Evolutionary conservation across 2,797 vertebrate species (phyloP), one percentile per base, ranked within the genome.

Genomic region (Yasuhikotakia modesta): DNA sequence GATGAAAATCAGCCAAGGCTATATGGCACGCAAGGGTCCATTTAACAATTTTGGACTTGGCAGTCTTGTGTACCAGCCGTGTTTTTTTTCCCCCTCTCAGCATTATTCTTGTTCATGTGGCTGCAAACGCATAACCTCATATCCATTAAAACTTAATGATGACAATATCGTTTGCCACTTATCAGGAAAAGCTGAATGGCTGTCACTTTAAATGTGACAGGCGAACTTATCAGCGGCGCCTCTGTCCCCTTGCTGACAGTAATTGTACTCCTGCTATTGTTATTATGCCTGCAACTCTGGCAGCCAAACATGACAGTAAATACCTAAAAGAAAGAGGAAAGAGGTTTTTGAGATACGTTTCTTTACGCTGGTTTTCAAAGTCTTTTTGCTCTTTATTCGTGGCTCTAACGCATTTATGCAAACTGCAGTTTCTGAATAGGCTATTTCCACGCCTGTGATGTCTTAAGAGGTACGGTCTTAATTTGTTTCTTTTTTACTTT

Each of bases 81-180:
- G 35, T 46, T 67, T 35, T 50, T 58, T 64, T 48, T 27, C 27
- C n/a, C 5, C 30, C 48, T 60, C 74, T 76, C 74, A 76, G 64
- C 65, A 76, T 76, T 79, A 48, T 70, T 74, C 66, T 70, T 85
- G 35, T 74, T 73, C 35, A 76, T 48, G 22, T 67, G 76, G 52
- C 71, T 53, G 35, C 48, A 64, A 48, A 45, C 5, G 10, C 67
- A 72, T 22, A 48, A 63, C 60, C 72, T 76, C 43, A 64, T 76
- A 76, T 78, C 77, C 30, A 76, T 82, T 84, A 83, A 76, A 46
- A 76, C 57, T 43, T 79, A 81, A 80, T 82, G 73, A 79, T 79
- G 76, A 80, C 74, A 83, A 74, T 73, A 83, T 75, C 81, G 52
- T 77, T 73, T 71, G n/a, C 68, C 43, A 75, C 65, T 73, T 78